Evolutionary conservation across 2,797 vertebrate genomes (phyloP).

Genomic region (Megaceryle alcyon): DNA sequence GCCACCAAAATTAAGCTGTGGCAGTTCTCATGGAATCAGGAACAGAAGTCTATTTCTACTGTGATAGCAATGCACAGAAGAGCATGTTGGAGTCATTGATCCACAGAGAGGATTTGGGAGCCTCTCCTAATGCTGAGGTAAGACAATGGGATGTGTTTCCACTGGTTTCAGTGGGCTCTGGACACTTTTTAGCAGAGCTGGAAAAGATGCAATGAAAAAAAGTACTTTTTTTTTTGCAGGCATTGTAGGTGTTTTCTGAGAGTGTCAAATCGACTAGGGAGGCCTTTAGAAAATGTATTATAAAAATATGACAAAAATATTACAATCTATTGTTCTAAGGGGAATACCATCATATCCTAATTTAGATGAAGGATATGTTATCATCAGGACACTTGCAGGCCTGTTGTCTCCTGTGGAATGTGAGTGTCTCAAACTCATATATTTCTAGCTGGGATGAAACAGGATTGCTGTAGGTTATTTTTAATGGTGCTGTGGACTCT

Average conservation of each 20-base stretch:
- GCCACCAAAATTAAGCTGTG: background rate
- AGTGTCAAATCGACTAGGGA: background rate
- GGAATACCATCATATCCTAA: background rate
- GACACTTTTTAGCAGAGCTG: background rate
- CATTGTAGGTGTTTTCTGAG: background rate
- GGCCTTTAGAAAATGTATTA: background rate
- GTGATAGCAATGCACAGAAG: background rate
- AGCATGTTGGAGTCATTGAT: background rate
- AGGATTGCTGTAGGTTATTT: background rate
- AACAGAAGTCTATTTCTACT: background rate
- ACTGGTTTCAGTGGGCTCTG: background rate
- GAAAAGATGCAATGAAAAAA: background rate
- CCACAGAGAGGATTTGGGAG: background rate
- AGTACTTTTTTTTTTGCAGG: background rate
- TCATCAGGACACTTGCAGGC: background rate
- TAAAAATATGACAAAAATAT: background rate
- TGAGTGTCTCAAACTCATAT: background rate
- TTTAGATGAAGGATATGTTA: background rate
- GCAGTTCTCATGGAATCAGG: background rate
- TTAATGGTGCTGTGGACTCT: background rate
- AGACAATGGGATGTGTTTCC: background rate
- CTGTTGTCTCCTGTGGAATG: background rate
- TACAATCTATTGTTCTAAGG: background rate
- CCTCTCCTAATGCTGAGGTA: background rate
- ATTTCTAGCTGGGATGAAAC: background rate